Percentiles rank a stretch among this genome's conserved stretches.
Conservation (phyloP, 2,113 vertebrate genomes). For the Astur gentilis region DNA sequence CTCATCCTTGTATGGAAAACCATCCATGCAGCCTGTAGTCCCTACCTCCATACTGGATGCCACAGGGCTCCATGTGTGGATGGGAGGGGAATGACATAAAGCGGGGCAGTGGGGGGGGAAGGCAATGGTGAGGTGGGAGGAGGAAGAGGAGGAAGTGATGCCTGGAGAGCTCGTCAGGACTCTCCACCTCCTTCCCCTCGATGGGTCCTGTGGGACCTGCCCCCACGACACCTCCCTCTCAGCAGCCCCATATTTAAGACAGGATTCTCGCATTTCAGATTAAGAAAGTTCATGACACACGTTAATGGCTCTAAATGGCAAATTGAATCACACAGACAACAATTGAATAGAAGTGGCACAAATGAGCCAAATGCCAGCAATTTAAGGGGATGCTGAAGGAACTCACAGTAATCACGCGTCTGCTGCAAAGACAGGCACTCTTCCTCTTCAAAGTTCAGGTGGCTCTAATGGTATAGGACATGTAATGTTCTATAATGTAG, state of each 20-base stretch:
- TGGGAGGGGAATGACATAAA: not conserved
- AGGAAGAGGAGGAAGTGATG: not conserved
- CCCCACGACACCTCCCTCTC: slow-evolving; percentile 1
- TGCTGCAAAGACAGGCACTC: not conserved
- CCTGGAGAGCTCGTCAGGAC: not conserved
- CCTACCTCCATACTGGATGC: not conserved
- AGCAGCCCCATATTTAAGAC: not conserved
- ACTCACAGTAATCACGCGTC: not conserved
- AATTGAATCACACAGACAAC: slow-evolving; percentile 55
- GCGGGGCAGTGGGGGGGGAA: not conserved
- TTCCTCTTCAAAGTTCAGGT: not conserved
- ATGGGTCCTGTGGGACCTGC: slow-evolving; percentile 4
- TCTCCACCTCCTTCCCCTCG: not conserved
- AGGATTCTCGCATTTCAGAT: slow-evolving; percentile 48
- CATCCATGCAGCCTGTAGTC: fast-evolving
- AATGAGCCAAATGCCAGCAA: slow-evolving; percentile 21
- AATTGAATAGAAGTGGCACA: slow-evolving; percentile 21
- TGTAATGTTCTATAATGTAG: not conserved
- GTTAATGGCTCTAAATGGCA: slow-evolving; percentile 52
- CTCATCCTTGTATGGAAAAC: not conserved
- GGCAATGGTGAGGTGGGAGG: not conserved
- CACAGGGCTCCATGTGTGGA: not conserved
- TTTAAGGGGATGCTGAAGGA: slow-evolving; percentile 9
- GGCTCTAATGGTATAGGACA: not conserved
- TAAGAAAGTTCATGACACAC: slow-evolving; percentile 48